Base-by-base conservation (phyloP, 2,888 invertebrate genomes). In the Drymonia ruficornis region DNA sequence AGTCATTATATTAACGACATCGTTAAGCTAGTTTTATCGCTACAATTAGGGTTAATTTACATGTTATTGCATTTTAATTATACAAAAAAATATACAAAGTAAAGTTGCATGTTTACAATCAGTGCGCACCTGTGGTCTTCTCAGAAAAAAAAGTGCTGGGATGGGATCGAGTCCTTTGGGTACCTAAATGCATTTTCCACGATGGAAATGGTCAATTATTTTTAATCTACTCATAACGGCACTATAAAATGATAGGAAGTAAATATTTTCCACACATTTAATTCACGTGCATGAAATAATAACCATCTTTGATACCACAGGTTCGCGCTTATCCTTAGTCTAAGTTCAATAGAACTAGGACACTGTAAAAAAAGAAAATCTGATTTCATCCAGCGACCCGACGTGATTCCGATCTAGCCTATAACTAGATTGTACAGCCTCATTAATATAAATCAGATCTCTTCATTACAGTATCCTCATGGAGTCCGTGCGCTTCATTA, bases 401-500 rank as follows among this genome's bases (percentile, higher is more conserved):
- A 75, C 76, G 70, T 76, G 75, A 74, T 69, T 51, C 67, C 60
- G 65, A 75, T 77, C 77, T 74, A 74, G 72, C 63, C 56, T 16
- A 57, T n/a, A 77, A 78, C 83, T 84, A 83, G 81, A 81, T 75
- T 73, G 72, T 70, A 81, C 83, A 85, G 83, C 80, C 83, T 86
- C 81, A 70, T 70, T 57, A 66, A 60, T 61, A 64, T 71, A 59
- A 70, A 76, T 81, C 79, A 78, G 74, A 76, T 78, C 69, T 76
- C 61, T 61, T 70, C 47, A 46, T 78, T 86, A 90, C 61, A 92
- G 79, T 73, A 91, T 84, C 71, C 92, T 84, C 91, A 92, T 92
- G 11, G 91, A 90, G 70, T 91, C 91, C 47, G 89, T 78, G 65
- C 89, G 91, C 61, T 91, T 91, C 1, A 91, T 76, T 50, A 91